A percentile compares a stretch with the other conserved stretches of the same genome.
Conservation (phyloP, 2,888 invertebrate species). For the Dorcus parallelipipedus region DNA sequence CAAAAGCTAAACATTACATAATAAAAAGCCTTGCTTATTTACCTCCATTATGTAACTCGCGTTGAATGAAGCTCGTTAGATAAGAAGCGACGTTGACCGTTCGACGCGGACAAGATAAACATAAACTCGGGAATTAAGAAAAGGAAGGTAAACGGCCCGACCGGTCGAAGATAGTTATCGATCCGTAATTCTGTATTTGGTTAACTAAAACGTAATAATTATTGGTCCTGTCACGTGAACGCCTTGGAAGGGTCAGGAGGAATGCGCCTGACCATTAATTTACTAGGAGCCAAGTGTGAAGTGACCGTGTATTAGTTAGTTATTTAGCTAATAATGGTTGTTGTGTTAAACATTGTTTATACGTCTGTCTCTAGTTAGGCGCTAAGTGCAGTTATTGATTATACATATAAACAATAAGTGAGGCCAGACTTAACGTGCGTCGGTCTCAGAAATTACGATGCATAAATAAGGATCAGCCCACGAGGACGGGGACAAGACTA, state of each 20-base stretch:
- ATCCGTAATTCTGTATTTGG: constrained; percentile 7
- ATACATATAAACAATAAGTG: constrained; percentile 12
- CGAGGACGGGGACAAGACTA: constrained; percentile 13
- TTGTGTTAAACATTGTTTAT: constrained; percentile 34
- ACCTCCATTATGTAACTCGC: too few species aligned
- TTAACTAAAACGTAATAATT: constrained; percentile 18
- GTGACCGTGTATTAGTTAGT: constrained; percentile 30
- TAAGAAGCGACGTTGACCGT: too few species aligned
- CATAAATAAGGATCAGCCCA: constrained; percentile 21
- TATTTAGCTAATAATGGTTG: constrained; percentile 31
- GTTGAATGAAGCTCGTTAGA: too few species aligned
- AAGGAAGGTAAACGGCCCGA: neutral
- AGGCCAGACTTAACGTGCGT: constrained; percentile 14
- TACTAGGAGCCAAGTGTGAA: constrained; percentile 27
- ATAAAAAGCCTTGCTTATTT: too few species aligned
- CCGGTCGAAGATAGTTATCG: neutral
- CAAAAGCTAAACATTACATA: too few species aligned
- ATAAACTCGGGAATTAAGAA: neutral
- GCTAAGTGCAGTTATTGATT: constrained; percentile 21
- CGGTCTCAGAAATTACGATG: constrained; percentile 7
- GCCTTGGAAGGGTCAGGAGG: constrained; percentile 22
- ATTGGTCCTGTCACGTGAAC: constrained; percentile 8
- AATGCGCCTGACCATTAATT: constrained; percentile 22
- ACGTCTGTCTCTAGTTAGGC: constrained; percentile 29
- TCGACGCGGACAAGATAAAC: neutral